These are phyloP conservation scores for Mesocentrotus franciscanus DNA, from an alignment of 53 echinoderm and acorn worm genomes.

Conservation along the genomic window DNA sequence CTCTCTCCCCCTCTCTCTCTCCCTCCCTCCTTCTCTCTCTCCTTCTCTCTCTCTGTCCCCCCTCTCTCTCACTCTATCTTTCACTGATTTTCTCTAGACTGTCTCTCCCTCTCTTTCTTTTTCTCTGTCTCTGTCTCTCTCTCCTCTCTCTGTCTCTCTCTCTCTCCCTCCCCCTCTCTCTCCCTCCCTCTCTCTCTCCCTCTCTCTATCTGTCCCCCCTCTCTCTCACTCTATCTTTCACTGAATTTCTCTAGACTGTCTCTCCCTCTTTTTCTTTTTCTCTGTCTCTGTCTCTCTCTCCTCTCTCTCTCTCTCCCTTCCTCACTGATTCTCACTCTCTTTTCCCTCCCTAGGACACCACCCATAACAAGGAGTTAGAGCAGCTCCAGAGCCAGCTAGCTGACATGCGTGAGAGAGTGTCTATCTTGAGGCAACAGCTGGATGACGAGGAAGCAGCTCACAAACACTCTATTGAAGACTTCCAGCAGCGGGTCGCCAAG, in stretches of 20 bases:
- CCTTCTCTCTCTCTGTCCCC: background rate
- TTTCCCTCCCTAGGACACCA: constrained; percentile 73
- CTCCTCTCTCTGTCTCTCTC: no score
- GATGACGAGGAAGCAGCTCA: constrained; percentile 90
- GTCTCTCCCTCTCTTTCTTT: no score
- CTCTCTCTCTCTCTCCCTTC: background rate
- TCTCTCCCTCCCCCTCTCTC: background rate
- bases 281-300: background rate
- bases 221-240: background rate
- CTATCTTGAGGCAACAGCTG: constrained; percentile 86
- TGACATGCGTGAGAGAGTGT: constrained; percentile 85
- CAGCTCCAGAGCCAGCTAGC: constrained; percentile 77
- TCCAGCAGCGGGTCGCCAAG: constrained; percentile 72
- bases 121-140: no score
- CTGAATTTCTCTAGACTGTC: no score
- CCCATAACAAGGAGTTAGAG: constrained; percentile 92
- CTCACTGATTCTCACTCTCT: background rate
- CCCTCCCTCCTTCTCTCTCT: no score
- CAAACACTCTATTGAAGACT: constrained; percentile 76
- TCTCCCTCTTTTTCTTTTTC: no score
- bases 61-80: no score
- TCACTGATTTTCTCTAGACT: no score
- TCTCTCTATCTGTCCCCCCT: no score
- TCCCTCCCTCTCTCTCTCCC: no score
- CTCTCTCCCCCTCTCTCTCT: background rate